These are phyloP conservation scores for Sitophilus oryzae DNA, from an alignment of 1,140 invertebrate species.

Conservation along the genomic window DNA sequence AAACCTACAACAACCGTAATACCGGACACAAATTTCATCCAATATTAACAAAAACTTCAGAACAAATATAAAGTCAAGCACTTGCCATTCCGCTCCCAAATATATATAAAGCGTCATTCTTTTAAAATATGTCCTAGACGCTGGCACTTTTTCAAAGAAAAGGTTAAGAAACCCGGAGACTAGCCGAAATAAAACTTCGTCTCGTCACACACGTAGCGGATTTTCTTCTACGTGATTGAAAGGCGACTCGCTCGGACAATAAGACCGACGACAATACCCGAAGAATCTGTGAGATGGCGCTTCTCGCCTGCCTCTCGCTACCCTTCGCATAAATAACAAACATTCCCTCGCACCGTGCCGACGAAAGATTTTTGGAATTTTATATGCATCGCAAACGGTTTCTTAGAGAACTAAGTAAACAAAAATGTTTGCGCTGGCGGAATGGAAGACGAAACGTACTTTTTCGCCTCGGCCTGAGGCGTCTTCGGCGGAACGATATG, in stretches of 20 bases:
- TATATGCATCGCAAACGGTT: neutral
- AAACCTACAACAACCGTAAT: no score
- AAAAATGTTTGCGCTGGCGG: neutral
- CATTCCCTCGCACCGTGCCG: neutral
- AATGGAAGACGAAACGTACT: neutral
- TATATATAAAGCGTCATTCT: no score
- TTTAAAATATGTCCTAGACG: neutral
- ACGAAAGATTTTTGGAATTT: neutral
- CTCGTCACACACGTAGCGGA: neutral
- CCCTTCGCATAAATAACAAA: neutral
- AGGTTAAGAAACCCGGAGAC: neutral
- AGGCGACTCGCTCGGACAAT: neutral
- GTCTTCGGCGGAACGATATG: neutral
- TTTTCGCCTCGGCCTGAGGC: neutral
- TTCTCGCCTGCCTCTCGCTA: no score
- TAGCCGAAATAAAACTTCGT: neutral
- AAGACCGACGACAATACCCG: neutral
- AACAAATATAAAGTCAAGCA: no score
- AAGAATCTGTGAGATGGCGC: neutral
- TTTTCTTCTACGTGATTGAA: neutral
- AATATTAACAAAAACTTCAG: no score
- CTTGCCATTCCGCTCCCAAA: no score
- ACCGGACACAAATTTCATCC: no score
- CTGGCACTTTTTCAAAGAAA: neutral
- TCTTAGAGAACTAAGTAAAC: neutral